Evolutionary conservation across 2,888 invertebrate genomes (phyloP), one percentile per base, ranked within the genome.

Genomic region (Cheilosia scutellata): DNA sequence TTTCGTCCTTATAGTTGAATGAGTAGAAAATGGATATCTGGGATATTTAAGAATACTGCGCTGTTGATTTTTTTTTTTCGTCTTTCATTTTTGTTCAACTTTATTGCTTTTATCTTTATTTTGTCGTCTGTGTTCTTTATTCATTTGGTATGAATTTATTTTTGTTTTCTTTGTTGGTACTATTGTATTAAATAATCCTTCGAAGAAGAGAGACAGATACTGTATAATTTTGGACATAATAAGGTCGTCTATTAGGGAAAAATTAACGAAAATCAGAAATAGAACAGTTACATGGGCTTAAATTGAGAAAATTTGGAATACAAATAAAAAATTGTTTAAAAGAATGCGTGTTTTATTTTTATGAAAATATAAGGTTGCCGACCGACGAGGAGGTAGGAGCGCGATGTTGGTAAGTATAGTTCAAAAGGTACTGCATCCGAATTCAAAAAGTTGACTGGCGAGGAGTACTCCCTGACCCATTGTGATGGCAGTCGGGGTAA

Each of bases 11-110:
- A 7, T 33, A 37, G 71, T 53, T 55, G 60, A 53, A 62, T 53
- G 60, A 66, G 66, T 72, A 27, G 65, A 66, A 72, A 65, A 65
- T 42, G 49, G 65, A 58, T 72, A 72, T 65, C 58, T 51, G 51
- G 63, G 68, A 63, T 71, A 29, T 44, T 70, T 60, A 77, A 77
- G 62, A 44, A 62, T 33, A 6, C 29, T 49, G 42, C 53, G 42
- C 53, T 49, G 47, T 25, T 63, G 9, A 5, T 20, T 57, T 70
- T 33, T 2, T n/a, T 31, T 27, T 49, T 33, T 27, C 37, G 49
- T 51, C 33, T 47, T 55, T 44, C 6, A 42, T 53, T 29, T 57
- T 40, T 7, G 25, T 66, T 40, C 3, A 49, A 20, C 5, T 53
- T 40, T 42, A 7, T 63, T 37, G 29, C 42, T 47, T 25, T 57